Evolutionary conservation across 2,888 invertebrate genomes (phyloP).

Genomic region (Cataglyphis altisquamis): DNA sequence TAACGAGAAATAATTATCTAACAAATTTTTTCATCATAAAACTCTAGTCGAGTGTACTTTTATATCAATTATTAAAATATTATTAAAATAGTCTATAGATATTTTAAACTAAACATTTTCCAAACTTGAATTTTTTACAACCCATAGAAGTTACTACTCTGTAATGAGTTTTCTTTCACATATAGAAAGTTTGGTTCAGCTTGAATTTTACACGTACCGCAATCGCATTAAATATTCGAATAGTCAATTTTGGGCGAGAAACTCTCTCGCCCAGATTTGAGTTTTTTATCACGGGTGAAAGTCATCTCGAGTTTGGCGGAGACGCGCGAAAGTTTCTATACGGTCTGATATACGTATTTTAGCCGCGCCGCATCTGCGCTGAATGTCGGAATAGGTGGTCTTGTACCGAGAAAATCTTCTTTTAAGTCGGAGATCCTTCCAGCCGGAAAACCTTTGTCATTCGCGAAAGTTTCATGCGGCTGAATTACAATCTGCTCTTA

Average conservation of each 20-base stretch:
- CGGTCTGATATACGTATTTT: slow-evolving; percentile 31
- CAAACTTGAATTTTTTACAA: slow-evolving; percentile 27
- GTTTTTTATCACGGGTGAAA: slow-evolving; percentile 21
- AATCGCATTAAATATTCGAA: slow-evolving; percentile 42
- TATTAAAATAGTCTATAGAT: neutral
- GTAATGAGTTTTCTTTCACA: neutral
- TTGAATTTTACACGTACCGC: slow-evolving; percentile 18
- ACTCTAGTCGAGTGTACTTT: neutral
- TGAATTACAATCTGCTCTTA: slow-evolving; percentile 41
- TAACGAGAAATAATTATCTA: neutral
- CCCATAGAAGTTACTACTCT: neutral
- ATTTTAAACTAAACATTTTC: neutral
- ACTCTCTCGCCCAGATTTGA: slow-evolving; percentile 4
- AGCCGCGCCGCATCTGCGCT: slow-evolving; percentile 16
- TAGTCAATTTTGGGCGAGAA: slow-evolving; percentile 10
- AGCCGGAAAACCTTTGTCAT: slow-evolving; percentile 27
- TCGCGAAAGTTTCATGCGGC: slow-evolving; percentile 22
- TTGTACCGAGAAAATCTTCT: slow-evolving; percentile 28
- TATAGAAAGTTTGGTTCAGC: neutral
- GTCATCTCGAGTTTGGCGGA: slow-evolving; percentile 9
- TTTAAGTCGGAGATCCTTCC: neutral
- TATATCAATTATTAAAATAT: neutral
- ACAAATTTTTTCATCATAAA: slow-evolving; percentile 10
- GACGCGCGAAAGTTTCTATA: slow-evolving; percentile 31
- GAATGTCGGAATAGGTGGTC: slow-evolving; percentile 30